Evolutionary conservation across 2,888 invertebrate genomes (phyloP).

Genomic region (Nyleta sp.): DNA sequence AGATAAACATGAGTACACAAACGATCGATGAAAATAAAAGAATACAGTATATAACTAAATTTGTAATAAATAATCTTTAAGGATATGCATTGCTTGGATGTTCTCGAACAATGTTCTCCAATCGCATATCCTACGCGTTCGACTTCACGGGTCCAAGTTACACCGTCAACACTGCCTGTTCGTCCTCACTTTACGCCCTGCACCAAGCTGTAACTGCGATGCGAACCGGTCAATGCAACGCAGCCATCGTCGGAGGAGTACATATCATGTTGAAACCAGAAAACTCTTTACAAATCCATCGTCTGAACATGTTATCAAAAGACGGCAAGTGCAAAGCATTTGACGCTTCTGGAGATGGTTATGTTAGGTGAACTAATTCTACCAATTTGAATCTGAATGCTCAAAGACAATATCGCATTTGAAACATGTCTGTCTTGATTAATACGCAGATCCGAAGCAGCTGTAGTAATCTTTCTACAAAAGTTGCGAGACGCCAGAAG

Average conservation of each 20-base stretch:
- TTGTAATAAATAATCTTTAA: slow-evolving; percentile 28
- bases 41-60: too few relatives aligned
- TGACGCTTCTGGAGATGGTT: slow-evolving; percentile 95
- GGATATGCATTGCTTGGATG: slow-evolving; percentile 97
- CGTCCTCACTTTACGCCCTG: slow-evolving; percentile 95
- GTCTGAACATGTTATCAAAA: slow-evolving; percentile 95
- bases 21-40: too few relatives aligned
- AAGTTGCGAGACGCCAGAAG: slow-evolving; percentile 89
- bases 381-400: not conserved
- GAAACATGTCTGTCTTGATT: not conserved
- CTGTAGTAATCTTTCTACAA: slow-evolving; percentile 92
- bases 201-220: slow-evolving; percentile 93
- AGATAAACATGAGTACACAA: too few relatives aligned
- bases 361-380: slow-evolving; percentile 84
- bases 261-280: slow-evolving; percentile 95
- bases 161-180: slow-evolving; percentile 98
- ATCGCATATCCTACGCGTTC: slow-evolving; percentile 97
- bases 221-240: slow-evolving; percentile 95
- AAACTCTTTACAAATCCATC: slow-evolving; percentile 96
- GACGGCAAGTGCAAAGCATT: slow-evolving; percentile 97
- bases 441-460: slow-evolving; percentile 90
- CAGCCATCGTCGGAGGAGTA: slow-evolving; percentile 97
- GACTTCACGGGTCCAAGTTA: slow-evolving; percentile 98
- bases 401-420: not conserved
- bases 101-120: slow-evolving; percentile 98